Evolutionary conservation across 2,797 vertebrate species (phyloP), one percentile per base, ranked within the genome.

Genomic region (Taenioides sp.): DNA sequence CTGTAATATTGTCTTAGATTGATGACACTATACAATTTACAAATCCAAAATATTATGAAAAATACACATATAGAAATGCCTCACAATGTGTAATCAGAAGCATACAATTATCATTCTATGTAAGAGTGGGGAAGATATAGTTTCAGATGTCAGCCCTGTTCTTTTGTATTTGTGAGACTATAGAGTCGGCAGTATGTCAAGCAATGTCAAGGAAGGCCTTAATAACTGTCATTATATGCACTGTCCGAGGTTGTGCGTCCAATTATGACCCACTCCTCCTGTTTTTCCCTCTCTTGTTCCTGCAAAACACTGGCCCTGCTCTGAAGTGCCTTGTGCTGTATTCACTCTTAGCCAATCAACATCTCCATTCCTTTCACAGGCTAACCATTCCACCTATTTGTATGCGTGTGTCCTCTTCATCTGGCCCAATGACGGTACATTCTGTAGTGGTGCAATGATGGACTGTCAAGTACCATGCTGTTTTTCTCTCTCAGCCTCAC

Each of bases 371-470:
- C 71, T 14, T 72, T 81, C 71, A 75, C 74, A 40, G 65, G 27
- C 63, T 80, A 74, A 87, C 5, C 0, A 69, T 50, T 78, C 16
- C 27, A 64, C 75, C 50, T 78, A 7, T 2, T 54, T 57, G 73
- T 67, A 2, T 3, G 27, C 59, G 55, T 69, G 72, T 49, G 67
- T 69, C 76, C 82, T 86, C 71, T 78, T 82, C 73, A 77, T 81
- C 23, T 54, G 68, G 75, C 69, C 73, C 25, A 68, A 65, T 72
- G 73, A 86, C 73, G 78, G 78, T 79, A 75, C 66, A 80, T 74
- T 84, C 74, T 86, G 67, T 81, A 86, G 81, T 74, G 74, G 65
- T 75, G 14, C 78, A 72, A 65, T 81, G 80, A 84, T 85, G 74
- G 72, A 81, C 73, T 80, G 67, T 86, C 78, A 87, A 85, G 84